Conservation (phyloP, 2,797 vertebrate genomes). For the Argentina silus region DNA sequence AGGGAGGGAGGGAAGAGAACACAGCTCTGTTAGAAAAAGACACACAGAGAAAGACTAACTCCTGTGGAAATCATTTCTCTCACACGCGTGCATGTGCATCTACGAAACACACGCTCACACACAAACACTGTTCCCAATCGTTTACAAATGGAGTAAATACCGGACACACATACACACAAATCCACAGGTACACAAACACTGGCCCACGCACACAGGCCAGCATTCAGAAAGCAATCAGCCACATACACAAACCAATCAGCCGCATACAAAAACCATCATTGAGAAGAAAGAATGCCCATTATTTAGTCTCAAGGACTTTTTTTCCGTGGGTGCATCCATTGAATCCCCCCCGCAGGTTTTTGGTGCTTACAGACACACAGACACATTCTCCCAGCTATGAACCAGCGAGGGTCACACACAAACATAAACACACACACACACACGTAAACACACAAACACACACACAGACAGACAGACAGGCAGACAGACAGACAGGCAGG, state of each 20-base stretch:
- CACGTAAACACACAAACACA: background rate
- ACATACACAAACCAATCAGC: constrained; percentile 14
- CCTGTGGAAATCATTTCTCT: too few species aligned
- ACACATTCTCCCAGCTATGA: constrained; percentile 38
- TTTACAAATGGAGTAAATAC: constrained; percentile 15
- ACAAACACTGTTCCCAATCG: constrained; percentile 9
- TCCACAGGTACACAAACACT: constrained; percentile 22
- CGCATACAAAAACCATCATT: background rate
- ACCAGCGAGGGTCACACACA: constrained; percentile 28
- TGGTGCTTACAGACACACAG: constrained; percentile 18
- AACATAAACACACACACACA: background rate
- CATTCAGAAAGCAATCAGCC: constrained; percentile 12
- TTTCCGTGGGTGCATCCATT: constrained; percentile 8
- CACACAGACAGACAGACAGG: constrained; percentile 19
- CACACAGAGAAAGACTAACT: too few species aligned
- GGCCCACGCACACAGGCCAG: constrained; percentile 20
- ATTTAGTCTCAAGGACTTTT: constrained; percentile 23
- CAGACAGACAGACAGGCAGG: constrained; percentile 17
- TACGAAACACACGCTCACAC: background rate
- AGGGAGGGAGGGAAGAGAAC: background rate
- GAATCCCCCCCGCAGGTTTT: background rate
- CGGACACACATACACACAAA: constrained; percentile 5
- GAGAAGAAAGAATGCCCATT: constrained; percentile 8
- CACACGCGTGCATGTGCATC: too few species aligned
- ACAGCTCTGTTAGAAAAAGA: background rate